phyloP scores from a whole-genome alignment of 1,140 invertebrate species.

The Eurytemora carolleeae region DNA sequence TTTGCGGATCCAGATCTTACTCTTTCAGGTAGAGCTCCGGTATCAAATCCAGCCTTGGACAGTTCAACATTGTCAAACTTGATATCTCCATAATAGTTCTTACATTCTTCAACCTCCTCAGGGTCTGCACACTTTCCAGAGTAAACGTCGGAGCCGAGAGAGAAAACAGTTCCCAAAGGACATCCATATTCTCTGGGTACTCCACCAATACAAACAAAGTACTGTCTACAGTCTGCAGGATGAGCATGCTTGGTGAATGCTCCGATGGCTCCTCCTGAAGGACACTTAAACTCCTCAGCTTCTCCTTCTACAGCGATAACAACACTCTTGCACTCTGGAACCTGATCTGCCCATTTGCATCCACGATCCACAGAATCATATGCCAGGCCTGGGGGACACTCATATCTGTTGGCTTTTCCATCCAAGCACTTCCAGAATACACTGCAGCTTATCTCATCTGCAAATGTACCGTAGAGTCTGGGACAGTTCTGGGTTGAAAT shows the following conservation, averaged over 20 bases:
- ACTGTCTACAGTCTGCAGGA: constrained; percentile 82
- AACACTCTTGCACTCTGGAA: constrained; percentile 59
- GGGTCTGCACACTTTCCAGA: constrained; percentile 81
- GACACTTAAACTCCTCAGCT: constrained; percentile 56
- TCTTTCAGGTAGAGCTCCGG: constrained; percentile 2
- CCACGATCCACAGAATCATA: constrained; percentile 77
- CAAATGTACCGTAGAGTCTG: constrained; percentile 74
- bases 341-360: constrained; percentile 85
- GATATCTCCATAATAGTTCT: constrained; percentile 14
- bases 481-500: constrained; percentile 63
- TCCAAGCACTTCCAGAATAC: constrained; percentile 94
- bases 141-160: constrained; percentile 57
- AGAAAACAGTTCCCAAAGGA: constrained; percentile 84
- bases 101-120: constrained; percentile 72
- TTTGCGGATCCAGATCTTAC: neutral
- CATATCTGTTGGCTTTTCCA: constrained; percentile 72
- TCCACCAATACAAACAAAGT: constrained; percentile 66
- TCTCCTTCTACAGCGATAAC: constrained; percentile 4
- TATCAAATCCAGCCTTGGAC: constrained; percentile 5
- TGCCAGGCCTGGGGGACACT: constrained; percentile 77
- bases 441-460: constrained; percentile 66
- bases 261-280: constrained; percentile 45
- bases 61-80: constrained; percentile 9
- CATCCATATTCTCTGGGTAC: constrained; percentile 78
- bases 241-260: constrained; percentile 84